Conservation (phyloP, 2,797 vertebrate species). For the Anguilla anguilla region DNA sequence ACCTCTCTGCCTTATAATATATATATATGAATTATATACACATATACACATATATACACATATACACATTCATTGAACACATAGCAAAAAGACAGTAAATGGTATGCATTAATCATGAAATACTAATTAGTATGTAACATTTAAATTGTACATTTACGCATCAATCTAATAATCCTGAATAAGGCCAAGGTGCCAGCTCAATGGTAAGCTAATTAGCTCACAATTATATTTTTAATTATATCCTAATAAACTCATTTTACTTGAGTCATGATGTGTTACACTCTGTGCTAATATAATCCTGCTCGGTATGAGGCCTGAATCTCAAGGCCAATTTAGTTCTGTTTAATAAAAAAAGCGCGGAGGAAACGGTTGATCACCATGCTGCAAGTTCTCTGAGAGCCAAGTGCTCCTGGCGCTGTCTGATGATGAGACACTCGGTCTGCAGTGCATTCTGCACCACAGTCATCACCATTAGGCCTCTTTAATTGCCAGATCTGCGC, state of each 20-base stretch:
- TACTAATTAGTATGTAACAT: conserved; percentile 51
- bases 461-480: conserved; percentile 20
- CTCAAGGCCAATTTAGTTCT: conserved; percentile 52
- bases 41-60: too few species aligned
- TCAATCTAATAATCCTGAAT: conserved; percentile 55
- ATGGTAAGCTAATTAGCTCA: conserved; percentile 59
- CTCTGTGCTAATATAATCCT: conserved; percentile 55
- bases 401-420: neutral
- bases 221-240: conserved; percentile 67
- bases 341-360: conserved; percentile 39
- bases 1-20: too few species aligned
- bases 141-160: conserved; percentile 43
- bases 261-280: conserved; percentile 59
- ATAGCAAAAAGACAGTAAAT: conserved; percentile 23
- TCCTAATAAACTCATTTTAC: conserved; percentile 62
- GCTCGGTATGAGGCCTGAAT: conserved; percentile 60
- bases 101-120: conserved; percentile 41
- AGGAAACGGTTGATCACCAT: neutral
- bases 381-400: neutral
- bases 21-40: too few species aligned
- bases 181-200: conserved; percentile 45
- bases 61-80: neutral
- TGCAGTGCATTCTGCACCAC: neutral
- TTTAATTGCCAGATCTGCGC: conserved; percentile 22
- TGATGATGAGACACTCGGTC: neutral